Evolutionary conservation across 2,113 vertebrate species (phyloP).

Genomic region (Nestor notabilis): DNA sequence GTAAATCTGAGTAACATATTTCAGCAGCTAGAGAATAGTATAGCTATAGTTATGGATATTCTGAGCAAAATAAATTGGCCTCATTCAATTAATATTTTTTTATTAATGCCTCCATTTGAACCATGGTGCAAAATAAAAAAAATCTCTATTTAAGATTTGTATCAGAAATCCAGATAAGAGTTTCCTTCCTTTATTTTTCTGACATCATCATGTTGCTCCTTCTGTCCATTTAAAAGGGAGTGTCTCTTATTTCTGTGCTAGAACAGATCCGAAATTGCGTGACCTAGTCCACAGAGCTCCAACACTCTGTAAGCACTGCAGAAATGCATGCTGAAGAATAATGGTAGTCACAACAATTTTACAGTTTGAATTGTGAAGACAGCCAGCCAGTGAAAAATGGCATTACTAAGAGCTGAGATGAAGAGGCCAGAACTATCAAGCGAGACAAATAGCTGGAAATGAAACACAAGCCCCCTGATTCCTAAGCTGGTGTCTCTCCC

Average conservation of each 20-base stretch:
- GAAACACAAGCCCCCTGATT: background rate
- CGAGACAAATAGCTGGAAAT: background rate
- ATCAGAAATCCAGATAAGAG: background rate
- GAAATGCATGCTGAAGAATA: background rate
- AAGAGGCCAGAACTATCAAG: background rate
- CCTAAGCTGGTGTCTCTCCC: background rate
- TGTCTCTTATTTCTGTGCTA: background rate
- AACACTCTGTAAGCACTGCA: accelerated
- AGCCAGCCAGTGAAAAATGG: background rate
- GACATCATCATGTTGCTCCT: background rate
- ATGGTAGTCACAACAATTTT: background rate
- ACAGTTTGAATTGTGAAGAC: background rate
- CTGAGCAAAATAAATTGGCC: background rate
- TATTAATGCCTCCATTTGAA: background rate
- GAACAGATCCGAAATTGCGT: background rate
- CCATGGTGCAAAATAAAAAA: background rate
- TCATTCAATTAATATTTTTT: background rate
- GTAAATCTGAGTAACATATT: background rate
- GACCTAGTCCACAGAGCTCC: background rate
- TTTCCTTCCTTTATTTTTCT: background rate
- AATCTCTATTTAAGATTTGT: background rate
- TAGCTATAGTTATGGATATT: background rate
- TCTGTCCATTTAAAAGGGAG: background rate
- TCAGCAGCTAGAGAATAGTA: background rate
- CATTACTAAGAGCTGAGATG: background rate